A percentile compares a stretch with the other conserved stretches of the same genome.
These are phyloP conservation scores for Eleginops maclovinus DNA, from an alignment of 2,113 vertebrate species.

Conservation along the genomic window DNA sequence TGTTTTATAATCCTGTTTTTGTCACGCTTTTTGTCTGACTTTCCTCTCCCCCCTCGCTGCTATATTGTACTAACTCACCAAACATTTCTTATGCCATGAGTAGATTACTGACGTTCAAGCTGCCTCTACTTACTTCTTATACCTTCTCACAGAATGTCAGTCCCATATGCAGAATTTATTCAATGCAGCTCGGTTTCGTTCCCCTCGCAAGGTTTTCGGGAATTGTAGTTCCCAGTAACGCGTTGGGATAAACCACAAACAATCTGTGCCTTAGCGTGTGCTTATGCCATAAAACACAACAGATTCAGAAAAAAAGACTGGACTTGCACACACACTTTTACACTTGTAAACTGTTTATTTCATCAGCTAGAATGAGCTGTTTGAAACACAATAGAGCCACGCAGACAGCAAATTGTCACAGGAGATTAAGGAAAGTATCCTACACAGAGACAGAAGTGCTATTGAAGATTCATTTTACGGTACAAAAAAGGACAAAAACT, in stretches of 20 bases:
- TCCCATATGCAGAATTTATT: conserved; percentile 37
- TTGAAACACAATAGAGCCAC: conserved; percentile 16
- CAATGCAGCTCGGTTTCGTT: conserved; percentile 33
- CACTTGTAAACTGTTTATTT: conserved; percentile 5
- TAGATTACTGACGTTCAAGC: conserved; percentile 69
- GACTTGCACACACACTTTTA: conserved; percentile 31
- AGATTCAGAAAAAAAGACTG: conserved; percentile 29
- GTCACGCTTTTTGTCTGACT: conserved; percentile 34
- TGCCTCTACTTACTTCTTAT: conserved; percentile 52
- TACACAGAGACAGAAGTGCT: conserved; percentile 5
- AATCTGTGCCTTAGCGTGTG: conserved; percentile 76
- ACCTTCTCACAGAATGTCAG: conserved; percentile 45
- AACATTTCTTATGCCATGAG: conserved; percentile 64
- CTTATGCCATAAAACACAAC: conserved; percentile 53
- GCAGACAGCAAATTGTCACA: conserved; percentile 35
- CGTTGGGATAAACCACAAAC: conserved; percentile 46
- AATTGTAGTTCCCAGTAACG: conserved; percentile 12
- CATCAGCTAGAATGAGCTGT: conserved; percentile 12
- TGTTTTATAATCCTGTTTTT: conserved; percentile 44
- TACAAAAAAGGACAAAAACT: neutral
- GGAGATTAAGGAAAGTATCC: conserved; percentile 17
- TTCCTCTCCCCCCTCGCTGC: conserved; percentile 64
- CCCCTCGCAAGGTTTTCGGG: conserved; percentile 17
- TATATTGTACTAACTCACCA: conserved; percentile 61
- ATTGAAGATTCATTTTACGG: conserved; percentile 12